Evolutionary conservation across 2,888 invertebrate species (phyloP), one percentile per base, ranked within the genome.

Genomic region (Lasius platythorax): DNA sequence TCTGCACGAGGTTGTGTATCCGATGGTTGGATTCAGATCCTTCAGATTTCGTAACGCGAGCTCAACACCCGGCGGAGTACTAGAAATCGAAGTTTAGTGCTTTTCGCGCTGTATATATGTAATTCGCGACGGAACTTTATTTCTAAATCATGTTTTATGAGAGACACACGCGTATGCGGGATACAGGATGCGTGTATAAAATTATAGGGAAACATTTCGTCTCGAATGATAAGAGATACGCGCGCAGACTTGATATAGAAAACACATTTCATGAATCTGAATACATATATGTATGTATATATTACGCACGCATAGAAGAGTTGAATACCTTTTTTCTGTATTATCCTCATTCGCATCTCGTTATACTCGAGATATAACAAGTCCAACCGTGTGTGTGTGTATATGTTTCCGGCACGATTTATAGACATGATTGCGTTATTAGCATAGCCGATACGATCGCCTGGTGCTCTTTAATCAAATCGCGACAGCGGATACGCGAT

Each of bases 381-480:
- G 6, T 67, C 18, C 8, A 53, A 6, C 9, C 30, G 15, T 30
- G n/a, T 15, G 15, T 40, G 30, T 30, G 18, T 6, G 18, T 43
- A 66, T 33, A 5, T 30, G 18, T 53, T 64, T 76, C 66, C 66
- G 33, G 15, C 8, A 64, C 15, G 8, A 68, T 78, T 68, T 78
- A 68, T 23, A 23, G 23, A 23, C 28, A 53, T 11, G 18, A 50
- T 53, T 9, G 28, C 28, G 18, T 67, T 43, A 58, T 53, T 67
- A 18, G 67, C 50, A 12, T 67, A 33, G 9, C 4, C 18, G 23
- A 9, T 30, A 50, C 37, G 2, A 30, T 66, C 11, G 40, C 40
- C 58, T 5, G 12, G 43, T 30, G n/a, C 23, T 50, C 37, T 76
- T 66, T 67, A 67, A 76, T 76, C 67, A 63, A 63, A 33, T 53